These are phyloP conservation scores for Leptosomus discolor DNA, from an alignment of 2,113 vertebrate species.

Conservation along the genomic window DNA sequence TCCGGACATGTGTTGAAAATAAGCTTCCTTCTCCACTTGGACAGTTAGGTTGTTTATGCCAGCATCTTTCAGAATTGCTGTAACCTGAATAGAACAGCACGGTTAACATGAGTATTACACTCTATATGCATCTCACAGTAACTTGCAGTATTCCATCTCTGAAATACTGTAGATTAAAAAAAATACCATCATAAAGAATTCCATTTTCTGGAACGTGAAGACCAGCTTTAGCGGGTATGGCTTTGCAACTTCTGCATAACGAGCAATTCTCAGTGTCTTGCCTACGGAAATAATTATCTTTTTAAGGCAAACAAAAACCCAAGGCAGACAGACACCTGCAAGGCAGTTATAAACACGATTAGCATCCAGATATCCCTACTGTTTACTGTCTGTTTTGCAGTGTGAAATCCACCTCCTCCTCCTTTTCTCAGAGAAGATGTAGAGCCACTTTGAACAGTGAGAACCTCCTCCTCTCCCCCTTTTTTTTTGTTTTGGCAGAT, in stretches of 20 bases:
- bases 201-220: background rate
- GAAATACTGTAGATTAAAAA: background rate
- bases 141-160: background rate
- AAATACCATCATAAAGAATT: background rate
- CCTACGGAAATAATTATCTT: background rate
- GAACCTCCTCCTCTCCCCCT: too few relatives aligned
- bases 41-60: constrained; percentile 94
- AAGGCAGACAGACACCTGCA: background rate
- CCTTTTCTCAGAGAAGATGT: background rate
- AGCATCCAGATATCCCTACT: background rate
- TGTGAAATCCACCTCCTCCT: background rate
- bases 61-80: constrained; percentile 89
- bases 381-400: background rate
- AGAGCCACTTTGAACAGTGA: background rate
- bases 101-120: background rate
- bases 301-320: background rate
- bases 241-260: background rate
- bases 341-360: background rate
- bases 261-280: background rate
- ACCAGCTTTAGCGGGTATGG: background rate
- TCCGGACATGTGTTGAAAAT: constrained; percentile 98
- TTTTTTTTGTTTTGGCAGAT: background rate
- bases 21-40: constrained; percentile 98
- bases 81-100: constrained; percentile 76
- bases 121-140: background rate